These are phyloP conservation scores for Leucophenga montana DNA, from an alignment of 2,888 invertebrate species.

Conservation along the genomic window DNA sequence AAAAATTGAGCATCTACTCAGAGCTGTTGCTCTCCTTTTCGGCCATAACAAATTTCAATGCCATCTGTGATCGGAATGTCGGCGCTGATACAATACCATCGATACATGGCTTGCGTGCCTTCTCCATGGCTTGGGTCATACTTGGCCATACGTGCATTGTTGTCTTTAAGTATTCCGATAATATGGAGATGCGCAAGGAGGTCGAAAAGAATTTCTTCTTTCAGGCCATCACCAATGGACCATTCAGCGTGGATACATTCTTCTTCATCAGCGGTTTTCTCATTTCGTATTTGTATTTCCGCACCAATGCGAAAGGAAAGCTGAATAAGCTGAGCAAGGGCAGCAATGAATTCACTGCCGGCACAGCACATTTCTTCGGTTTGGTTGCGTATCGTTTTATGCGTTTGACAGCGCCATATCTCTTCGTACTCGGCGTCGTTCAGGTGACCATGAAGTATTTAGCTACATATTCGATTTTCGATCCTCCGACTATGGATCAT, in stretches of 20 bases:
- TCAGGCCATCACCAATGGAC: conserved; percentile 85
- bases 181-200: conserved; percentile 81
- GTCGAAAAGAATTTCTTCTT: conserved; percentile 86
- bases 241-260: conserved; percentile 87
- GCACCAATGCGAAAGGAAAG: conserved; percentile 83
- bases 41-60: conserved; percentile 83
- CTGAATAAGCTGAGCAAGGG: conserved; percentile 80
- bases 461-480: conserved; percentile 86
- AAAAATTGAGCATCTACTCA: conserved; percentile 70
- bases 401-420: conserved; percentile 85
- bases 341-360: conserved; percentile 78
- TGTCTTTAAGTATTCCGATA: conserved; percentile 88
- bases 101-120: conserved; percentile 80
- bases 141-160: conserved; percentile 85
- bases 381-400: conserved; percentile 85
- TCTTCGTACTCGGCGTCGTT: conserved; percentile 87
- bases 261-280: conserved; percentile 88
- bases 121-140: conserved; percentile 83
- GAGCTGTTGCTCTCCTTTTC: conserved; percentile 86
- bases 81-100: conserved; percentile 87
- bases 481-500: conserved; percentile 87
- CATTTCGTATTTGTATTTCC: conserved; percentile 89
- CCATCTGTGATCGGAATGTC: conserved; percentile 85
- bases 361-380: conserved; percentile 82
- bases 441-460: conserved; percentile 92